Evolutionary conservation across 2,888 invertebrate species (phyloP).

Genomic region (Eupithecia abbreviata): DNA sequence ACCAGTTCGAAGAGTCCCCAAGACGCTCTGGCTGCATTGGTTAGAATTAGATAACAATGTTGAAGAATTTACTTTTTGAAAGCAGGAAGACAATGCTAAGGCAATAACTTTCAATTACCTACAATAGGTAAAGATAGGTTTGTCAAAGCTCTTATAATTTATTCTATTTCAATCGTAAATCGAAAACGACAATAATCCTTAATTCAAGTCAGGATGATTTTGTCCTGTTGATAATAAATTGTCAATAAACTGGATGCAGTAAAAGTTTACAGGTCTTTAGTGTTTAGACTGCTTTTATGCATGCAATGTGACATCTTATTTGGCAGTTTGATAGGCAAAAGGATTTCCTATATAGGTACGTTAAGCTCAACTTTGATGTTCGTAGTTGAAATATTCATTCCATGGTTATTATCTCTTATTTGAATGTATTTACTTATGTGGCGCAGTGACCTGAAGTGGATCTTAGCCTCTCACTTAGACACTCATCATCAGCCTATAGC

Average conservation of each 20-base stretch:
- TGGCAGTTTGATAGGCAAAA: slow-evolving; percentile 25
- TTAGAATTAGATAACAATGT: too few relatives aligned
- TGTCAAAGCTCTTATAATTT: background rate
- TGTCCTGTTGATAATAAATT: slow-evolving; percentile 40
- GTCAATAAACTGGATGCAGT: slow-evolving; percentile 37
- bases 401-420: background rate
- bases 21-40: too few relatives aligned
- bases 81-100: background rate
- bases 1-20: too few relatives aligned
- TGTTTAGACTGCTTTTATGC: slow-evolving; percentile 30
- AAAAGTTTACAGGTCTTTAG: slow-evolving; percentile 40
- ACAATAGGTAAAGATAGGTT: background rate
- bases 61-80: background rate
- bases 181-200: slow-evolving; percentile 32
- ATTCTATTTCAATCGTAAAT: slow-evolving; percentile 30
- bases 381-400: background rate
- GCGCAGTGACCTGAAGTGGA: too few relatives aligned
- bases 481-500: too few relatives aligned
- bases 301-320: slow-evolving; percentile 31
- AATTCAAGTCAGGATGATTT: slow-evolving; percentile 44
- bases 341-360: slow-evolving; percentile 3
- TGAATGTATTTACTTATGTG: background rate
- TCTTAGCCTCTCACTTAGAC: too few relatives aligned
- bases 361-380: background rate
- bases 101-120: background rate